phyloP scores from a whole-genome alignment of 2,113 vertebrate genomes.

The Callipepla squamata region DNA sequence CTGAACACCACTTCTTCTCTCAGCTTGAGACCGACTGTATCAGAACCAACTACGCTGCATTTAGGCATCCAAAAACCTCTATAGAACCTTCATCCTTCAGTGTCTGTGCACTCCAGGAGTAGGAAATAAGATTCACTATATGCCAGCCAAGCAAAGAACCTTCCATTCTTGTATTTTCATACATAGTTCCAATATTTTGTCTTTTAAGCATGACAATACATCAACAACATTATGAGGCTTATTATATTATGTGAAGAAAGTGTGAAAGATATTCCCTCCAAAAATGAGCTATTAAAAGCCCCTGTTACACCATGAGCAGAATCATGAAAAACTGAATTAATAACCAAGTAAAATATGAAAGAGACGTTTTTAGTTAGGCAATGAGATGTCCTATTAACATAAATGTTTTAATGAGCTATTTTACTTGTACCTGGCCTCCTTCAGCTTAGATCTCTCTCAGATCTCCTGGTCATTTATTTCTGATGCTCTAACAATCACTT shows the following conservation, averaged over 20 bases:
- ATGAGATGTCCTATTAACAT: conserved; percentile 27
- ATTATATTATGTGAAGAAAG: conserved; percentile 24
- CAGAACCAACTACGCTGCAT: neutral
- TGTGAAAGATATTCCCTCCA: neutral
- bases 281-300: conserved; percentile 15
- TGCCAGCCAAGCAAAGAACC: neutral
- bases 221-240: conserved; percentile 6
- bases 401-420: conserved; percentile 54
- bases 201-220: conserved; percentile 19
- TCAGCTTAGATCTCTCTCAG: conserved; percentile 11
- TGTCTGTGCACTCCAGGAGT: neutral
- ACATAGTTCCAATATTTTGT: neutral
- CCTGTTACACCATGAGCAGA: neutral
- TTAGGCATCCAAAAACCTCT: neutral
- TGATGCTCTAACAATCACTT: neutral
- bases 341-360: conserved; percentile 13
- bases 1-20: neutral
- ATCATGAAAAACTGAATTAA: conserved; percentile 42
- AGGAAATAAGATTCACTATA: neutral
- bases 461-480: conserved; percentile 33
- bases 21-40: neutral
- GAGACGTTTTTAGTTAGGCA: conserved; percentile 10
- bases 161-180: neutral
- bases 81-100: neutral
- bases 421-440: conserved; percentile 42